Evolutionary conservation across 2,113 vertebrate species (phyloP), one percentile per base, ranked within the genome.

Genomic region (Gracilinanus agilis): DNA sequence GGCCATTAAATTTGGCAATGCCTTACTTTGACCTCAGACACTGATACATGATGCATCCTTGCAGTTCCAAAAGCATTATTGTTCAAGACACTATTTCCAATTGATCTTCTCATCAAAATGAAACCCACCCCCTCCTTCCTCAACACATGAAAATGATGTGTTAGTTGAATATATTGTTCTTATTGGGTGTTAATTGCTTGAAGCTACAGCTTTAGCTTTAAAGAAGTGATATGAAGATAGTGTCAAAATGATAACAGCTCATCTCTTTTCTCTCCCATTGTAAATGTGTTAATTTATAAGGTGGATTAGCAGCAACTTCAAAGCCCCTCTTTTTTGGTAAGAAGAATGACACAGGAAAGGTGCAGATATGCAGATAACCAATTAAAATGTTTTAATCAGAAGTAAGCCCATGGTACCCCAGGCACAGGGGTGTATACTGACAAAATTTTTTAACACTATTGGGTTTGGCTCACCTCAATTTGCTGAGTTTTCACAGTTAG

Each of bases 281-380:
- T 56, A 40, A 91, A 94, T 11, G 58, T 97, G 97, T 96, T 98
- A 98, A 98, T 98, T 98, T 99, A 98, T 98, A 98, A 98, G 96
- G 98, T 97, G 97, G 97, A 97, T 98, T 98, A 97, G 92, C 97
- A 95, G 93, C 95, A 95, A 90, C 49, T 98, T 98, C 95, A 29
- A 56, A 90, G 90, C 24, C 21, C 75, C 61, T 44, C 96, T 97
- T 90, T 94, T 97, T 93, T 58, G 92, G 44, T 56, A 94, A 95
- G 94, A 95, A 96, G 92, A 96, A 56, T 54, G 94, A 54, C 54
- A 93, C 93, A 96, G 96, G 93, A 93, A 96, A 97, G 97, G 96
- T 94, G 75, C 55, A 93, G 95, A 93, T 89, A 44, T 95, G 10
- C 44, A n/a, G 94, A 55, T 95, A 21, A 29, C 61, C 95, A 97